Percentiles rank a stretch among this genome's conserved stretches.
These are phyloP conservation scores for Diadophis punctatus DNA, from an alignment of 2,113 vertebrate genomes.

Conservation along the genomic window DNA sequence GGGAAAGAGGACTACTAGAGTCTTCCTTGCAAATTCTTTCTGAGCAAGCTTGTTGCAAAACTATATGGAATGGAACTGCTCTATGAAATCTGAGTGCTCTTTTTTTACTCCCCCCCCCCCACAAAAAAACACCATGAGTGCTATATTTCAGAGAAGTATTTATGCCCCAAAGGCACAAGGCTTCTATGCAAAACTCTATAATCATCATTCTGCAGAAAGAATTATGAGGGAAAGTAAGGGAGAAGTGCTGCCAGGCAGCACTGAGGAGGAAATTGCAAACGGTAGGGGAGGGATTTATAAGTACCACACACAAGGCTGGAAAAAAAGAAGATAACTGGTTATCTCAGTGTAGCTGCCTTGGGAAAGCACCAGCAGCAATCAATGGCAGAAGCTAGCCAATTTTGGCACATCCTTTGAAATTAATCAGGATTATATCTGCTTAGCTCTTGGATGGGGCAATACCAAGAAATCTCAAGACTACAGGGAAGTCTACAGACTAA, in stretches of 20 bases:
- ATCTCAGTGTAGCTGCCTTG: neutral
- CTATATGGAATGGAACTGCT: neutral
- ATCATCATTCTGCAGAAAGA: neutral
- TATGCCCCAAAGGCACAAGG: neutral
- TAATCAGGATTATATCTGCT: neutral
- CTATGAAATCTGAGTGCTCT: neutral
- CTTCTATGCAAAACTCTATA: neutral
- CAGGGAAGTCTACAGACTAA: neutral
- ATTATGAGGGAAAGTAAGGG: neutral
- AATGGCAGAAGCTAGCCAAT: neutral
- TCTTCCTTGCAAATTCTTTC: neutral
- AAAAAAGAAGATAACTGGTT: neutral
- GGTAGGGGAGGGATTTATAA: neutral
- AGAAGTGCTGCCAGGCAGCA: neutral
- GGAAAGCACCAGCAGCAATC: neutral
- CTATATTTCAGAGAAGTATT: neutral
- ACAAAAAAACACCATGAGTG: neutral
- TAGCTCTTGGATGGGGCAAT: neutral
- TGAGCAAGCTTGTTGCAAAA: neutral
- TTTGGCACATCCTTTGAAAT: neutral
- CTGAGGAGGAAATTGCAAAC: neutral
- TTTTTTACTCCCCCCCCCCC: neutral
- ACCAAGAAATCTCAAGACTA: neutral
- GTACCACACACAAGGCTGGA: neutral
- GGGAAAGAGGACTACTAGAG: neutral